phyloP scores from a whole-genome alignment of 2,797 vertebrate species.

The Bufotes viridis region DNA sequence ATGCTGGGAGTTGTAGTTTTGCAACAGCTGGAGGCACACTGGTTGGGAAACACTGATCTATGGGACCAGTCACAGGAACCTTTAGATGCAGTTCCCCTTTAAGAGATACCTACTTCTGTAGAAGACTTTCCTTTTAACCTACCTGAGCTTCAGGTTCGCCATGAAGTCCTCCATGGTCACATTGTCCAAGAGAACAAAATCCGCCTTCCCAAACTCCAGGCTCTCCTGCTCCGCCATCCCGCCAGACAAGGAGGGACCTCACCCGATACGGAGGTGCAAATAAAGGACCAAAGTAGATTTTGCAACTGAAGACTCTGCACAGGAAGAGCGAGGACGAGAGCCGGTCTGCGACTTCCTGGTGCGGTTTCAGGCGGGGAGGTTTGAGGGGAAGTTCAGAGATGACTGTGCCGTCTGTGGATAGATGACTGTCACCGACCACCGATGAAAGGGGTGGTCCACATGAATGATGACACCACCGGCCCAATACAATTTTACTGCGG shows the following conservation, averaged over 20 bases:
- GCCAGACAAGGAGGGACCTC: background rate
- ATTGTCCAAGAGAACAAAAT: slow-evolving; percentile 92
- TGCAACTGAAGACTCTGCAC: background rate
- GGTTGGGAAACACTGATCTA: too few species aligned
- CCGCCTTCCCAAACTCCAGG: slow-evolving; percentile 88
- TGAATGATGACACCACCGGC: background rate
- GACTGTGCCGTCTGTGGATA: background rate
- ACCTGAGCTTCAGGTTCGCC: slow-evolving; percentile 91
- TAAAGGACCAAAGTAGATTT: background rate
- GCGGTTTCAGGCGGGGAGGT: slow-evolving; percentile 34
- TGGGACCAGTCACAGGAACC: too few species aligned
- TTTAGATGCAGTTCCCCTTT: background rate
- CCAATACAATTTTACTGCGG: background rate
- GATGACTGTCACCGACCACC: background rate
- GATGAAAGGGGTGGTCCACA: background rate
- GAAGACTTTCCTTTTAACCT: slow-evolving; percentile 53
- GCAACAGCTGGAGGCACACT: too few species aligned
- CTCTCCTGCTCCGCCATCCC: slow-evolving; percentile 89
- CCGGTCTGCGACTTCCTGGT: slow-evolving; percentile 57
- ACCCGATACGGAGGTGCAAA: background rate
- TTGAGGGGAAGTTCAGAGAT: slow-evolving; percentile 16
- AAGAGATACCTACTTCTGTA: background rate
- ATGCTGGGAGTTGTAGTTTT: too few species aligned
- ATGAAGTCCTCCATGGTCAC: slow-evolving; percentile 93
- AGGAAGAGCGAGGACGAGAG: background rate